Evolutionary conservation across 1,140 invertebrate genomes (phyloP), one percentile per base, ranked within the genome.

Genomic region (Zaprionus inermis): DNA sequence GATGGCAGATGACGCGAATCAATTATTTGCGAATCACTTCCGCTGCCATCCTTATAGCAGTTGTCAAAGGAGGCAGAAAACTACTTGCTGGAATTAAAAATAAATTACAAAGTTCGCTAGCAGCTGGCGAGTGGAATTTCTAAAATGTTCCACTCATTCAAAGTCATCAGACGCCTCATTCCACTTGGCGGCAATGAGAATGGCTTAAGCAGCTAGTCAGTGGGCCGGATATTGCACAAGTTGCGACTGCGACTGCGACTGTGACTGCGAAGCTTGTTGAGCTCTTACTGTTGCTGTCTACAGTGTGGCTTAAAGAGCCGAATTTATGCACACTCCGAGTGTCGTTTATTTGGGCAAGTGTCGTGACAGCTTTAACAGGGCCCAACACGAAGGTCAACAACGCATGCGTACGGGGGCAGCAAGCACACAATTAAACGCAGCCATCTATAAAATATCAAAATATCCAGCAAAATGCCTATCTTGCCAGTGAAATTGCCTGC

Each of bases 361-460:
- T 30, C 22, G 20, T 57, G 20, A 20, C 32, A 38, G 34, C 63
- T 52, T 59, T 67, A 72, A 72, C 61, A 34, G 44, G 61, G 56
- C 66, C 63, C 49, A 59, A 10, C 67, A 71, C 66, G 38, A 44
- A 34, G 68, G 64, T 52, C 76, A 58, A 67, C 32, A 58, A 67
- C 32, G 61, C 49, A 66, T 34, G 69, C 38, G 38, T 44, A 16
- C 2, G 46, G 32, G 55, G 36, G 44, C 54, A 32, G 44, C 51
- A 46, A 59, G 77, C 77, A 55, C 54, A 70, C 79, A 78, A 81
- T 81, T 82, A 78, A 57, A 60, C 38, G 71, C 75, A 72, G 55
- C 41, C 75, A 67, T 71, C 66, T 78, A 77, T 64, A 65, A 81
- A 81, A 69, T 70, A 68, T 77, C 49, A 65, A 69, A 68, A 70